Percentiles rank a stretch among this genome's conserved stretches.
Evolutionary conservation across 2,888 invertebrate genomes (phyloP).

Genomic region (Nasonovia ribisnigri): DNA sequence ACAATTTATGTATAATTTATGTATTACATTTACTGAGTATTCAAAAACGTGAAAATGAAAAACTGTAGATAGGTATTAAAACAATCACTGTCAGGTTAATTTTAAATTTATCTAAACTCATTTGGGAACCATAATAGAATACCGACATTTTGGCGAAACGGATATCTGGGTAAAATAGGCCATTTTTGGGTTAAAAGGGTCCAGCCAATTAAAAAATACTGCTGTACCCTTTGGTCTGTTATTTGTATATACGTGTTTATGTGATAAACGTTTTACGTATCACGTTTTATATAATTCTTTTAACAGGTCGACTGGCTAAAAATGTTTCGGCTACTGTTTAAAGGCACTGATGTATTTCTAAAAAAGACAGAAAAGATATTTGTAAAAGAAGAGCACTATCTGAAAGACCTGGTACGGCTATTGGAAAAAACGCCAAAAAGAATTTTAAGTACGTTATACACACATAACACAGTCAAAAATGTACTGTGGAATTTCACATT

Average conservation of each 20-base stretch:
- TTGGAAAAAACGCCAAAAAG: constrained; percentile 44
- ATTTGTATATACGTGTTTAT: neutral
- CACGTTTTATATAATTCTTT: neutral
- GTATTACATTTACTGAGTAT: too few species aligned
- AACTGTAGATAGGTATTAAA: too few species aligned
- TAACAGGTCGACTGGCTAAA: constrained; percentile 77
- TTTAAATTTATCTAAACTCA: too few species aligned
- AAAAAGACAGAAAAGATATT: constrained; percentile 75
- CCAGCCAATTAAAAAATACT: neutral
- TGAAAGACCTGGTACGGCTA: constrained; percentile 71
- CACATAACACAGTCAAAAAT: neutral
- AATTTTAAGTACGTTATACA: constrained; percentile 38
- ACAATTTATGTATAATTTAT: too few species aligned
- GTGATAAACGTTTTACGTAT: constrained; percentile 28
- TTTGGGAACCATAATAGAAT: too few species aligned
- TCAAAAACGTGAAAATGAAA: too few species aligned
- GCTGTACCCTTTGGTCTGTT: neutral
- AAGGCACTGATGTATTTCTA: constrained; percentile 74
- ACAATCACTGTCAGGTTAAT: too few species aligned
- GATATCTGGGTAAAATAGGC: too few species aligned
- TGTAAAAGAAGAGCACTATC: constrained; percentile 78
- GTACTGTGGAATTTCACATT: neutral
- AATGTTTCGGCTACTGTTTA: constrained; percentile 75
- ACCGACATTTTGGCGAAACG: too few species aligned
- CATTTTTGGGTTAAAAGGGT: too few species aligned